phyloP scores from a whole-genome alignment of 2,797 vertebrate species.

The Bradypus variegatus region DNA sequence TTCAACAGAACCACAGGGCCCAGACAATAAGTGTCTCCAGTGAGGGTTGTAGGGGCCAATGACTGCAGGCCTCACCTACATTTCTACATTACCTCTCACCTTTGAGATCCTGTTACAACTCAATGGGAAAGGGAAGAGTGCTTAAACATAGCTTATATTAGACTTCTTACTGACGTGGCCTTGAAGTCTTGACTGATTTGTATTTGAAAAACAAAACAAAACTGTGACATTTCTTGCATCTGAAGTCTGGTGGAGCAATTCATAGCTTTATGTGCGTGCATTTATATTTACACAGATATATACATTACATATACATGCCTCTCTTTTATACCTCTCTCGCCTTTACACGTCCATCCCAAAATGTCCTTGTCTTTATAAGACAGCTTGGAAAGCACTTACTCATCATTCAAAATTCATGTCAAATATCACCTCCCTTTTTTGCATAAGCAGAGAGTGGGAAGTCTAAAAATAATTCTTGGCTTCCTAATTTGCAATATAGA shows the following conservation, averaged over 20 bases:
- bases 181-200: neutral
- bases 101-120: neutral
- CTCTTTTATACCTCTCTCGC: neutral
- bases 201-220: neutral
- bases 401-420: slow-evolving; percentile 28
- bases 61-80: neutral
- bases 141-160: neutral
- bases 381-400: slow-evolving; percentile 13
- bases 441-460: slow-evolving; percentile 23
- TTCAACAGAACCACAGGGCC: neutral
- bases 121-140: neutral
- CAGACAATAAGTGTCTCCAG: neutral
- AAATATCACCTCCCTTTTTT: slow-evolving; percentile 9
- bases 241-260: neutral
- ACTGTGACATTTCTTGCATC: neutral
- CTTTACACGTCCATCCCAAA: neutral
- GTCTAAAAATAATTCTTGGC: slow-evolving; percentile 50
- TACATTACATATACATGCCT: neutral
- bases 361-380: neutral
- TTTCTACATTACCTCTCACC: neutral
- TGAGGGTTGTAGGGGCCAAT: too few relatives aligned
- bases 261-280: neutral
- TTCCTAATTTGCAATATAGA: slow-evolving; percentile 36
- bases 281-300: too few relatives aligned
- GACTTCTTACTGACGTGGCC: neutral